Percentiles rank a stretch among this genome's conserved stretches.
Evolutionary conservation across 2,797 vertebrate species (phyloP).

Genomic region (Centroberyx gerrardi): DNA sequence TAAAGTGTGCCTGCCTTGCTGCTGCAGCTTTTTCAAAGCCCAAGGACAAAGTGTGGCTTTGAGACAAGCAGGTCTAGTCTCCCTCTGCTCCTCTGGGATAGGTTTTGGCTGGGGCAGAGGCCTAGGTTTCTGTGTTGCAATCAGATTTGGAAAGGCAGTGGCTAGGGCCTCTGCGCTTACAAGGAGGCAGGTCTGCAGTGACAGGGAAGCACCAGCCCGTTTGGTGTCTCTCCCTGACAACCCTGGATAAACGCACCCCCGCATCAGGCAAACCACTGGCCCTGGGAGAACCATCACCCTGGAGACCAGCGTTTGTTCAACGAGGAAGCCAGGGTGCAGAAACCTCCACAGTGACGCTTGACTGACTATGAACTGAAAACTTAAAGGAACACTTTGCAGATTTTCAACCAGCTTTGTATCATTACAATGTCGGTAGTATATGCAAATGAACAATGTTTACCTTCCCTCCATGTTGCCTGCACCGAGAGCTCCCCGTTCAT

Average conservation of each 20-base stretch:
- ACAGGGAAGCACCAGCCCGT: constrained; percentile 57
- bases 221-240: constrained; percentile 65
- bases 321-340: constrained; percentile 35
- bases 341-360: constrained; percentile 52
- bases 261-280: constrained; percentile 43
- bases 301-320: constrained; percentile 65
- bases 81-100: constrained; percentile 24
- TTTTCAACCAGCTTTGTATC: too few relatives aligned
- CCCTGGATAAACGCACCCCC: constrained; percentile 33
- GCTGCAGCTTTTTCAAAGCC: constrained; percentile 44
- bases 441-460: too few relatives aligned
- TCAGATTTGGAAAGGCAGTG: constrained; percentile 18
- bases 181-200: constrained; percentile 27
- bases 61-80: constrained; percentile 18
- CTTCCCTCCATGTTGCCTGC: too few relatives aligned
- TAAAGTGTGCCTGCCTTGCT: constrained; percentile 40
- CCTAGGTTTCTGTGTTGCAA: constrained; percentile 23
- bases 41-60: constrained; percentile 58
- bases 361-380: constrained; percentile 35
- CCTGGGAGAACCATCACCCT: constrained; percentile 70
- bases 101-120: constrained; percentile 37
- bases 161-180: constrained; percentile 18
- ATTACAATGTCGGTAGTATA: too few relatives aligned
- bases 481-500: too few relatives aligned
- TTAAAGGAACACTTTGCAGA: too few relatives aligned